Conservation (phyloP, 53 echinoderm and acorn worm species). For the Luidia sarsii region DNA sequence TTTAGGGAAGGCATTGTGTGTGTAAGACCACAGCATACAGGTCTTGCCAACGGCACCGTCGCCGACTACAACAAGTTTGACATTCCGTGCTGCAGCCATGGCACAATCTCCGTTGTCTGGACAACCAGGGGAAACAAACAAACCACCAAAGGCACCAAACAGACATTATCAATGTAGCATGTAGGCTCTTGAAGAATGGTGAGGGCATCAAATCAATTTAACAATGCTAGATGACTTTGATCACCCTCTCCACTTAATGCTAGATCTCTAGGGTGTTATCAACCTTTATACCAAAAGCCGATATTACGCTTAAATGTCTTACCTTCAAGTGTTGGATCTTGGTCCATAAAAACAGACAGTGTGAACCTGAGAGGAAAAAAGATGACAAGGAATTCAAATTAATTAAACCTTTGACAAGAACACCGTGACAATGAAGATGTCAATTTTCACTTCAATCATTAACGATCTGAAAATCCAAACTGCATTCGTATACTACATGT, state of each 20-base stretch:
- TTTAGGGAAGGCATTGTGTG: slow-evolving; percentile 95
- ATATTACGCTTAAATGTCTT: too few species aligned
- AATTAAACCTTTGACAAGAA: neutral
- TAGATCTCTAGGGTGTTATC: too few species aligned
- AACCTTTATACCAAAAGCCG: too few species aligned
- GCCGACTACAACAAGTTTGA: slow-evolving; percentile 96
- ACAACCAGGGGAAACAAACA: neutral
- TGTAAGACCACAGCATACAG: slow-evolving; percentile 98
- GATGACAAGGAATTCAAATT: neutral
- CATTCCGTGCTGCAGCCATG: slow-evolving; percentile 74
- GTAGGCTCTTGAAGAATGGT: too few species aligned
- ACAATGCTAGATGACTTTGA: too few species aligned
- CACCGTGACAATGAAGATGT: neutral
- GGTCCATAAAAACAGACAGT: slow-evolving; percentile 47
- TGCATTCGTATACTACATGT: too few species aligned
- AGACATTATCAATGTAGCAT: too few species aligned
- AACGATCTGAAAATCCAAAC: too few species aligned
- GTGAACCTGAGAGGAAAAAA: slow-evolving; percentile 10
- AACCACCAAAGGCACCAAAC: neutral
- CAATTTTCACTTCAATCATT: neutral
- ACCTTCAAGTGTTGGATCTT: slow-evolving; percentile 44
- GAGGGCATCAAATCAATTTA: too few species aligned
- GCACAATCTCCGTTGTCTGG: slow-evolving; percentile 70
- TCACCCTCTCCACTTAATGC: too few species aligned
- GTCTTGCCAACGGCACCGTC: slow-evolving; percentile 99